Evolutionary conservation across 2,797 vertebrate species (phyloP).

Genomic region (Trematomus bernacchii): DNA sequence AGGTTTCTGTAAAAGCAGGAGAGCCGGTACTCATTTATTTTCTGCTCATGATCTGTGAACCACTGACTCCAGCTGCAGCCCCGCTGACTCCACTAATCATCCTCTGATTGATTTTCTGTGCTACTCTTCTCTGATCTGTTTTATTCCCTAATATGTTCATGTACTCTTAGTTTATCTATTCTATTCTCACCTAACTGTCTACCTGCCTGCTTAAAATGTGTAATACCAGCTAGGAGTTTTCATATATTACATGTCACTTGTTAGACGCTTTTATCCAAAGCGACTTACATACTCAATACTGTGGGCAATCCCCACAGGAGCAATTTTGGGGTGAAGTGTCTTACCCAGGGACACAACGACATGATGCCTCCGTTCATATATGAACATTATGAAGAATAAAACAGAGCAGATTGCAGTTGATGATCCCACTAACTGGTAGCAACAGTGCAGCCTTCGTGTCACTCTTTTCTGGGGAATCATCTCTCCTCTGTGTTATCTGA

Average conservation of each 20-base stretch:
- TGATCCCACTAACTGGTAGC: constrained; percentile 2
- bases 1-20: constrained; percentile 19
- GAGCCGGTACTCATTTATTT: constrained; percentile 48
- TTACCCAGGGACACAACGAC: no score
- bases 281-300: no score
- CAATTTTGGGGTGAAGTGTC: no score
- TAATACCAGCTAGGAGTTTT: constrained; percentile 1
- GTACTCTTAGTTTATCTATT: constrained; percentile 16
- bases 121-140: constrained; percentile 41
- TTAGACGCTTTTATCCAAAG: no score
- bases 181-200: constrained; percentile 8
- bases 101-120: constrained; percentile 52
- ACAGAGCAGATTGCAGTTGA: constrained; percentile 4
- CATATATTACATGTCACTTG: no score
- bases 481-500: constrained; percentile 53
- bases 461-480: constrained; percentile 19
- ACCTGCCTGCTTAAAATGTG: not conserved
- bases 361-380: no score
- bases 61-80: constrained; percentile 53
- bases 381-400: constrained; percentile 20
- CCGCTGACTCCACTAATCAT: constrained; percentile 57
- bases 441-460: constrained; percentile 10
- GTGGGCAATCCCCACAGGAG: no score
- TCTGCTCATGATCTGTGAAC: constrained; percentile 39
- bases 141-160: constrained; percentile 38